Evolutionary conservation across 2,888 invertebrate genomes (phyloP).

Genomic region (Mimas tiliae): DNA sequence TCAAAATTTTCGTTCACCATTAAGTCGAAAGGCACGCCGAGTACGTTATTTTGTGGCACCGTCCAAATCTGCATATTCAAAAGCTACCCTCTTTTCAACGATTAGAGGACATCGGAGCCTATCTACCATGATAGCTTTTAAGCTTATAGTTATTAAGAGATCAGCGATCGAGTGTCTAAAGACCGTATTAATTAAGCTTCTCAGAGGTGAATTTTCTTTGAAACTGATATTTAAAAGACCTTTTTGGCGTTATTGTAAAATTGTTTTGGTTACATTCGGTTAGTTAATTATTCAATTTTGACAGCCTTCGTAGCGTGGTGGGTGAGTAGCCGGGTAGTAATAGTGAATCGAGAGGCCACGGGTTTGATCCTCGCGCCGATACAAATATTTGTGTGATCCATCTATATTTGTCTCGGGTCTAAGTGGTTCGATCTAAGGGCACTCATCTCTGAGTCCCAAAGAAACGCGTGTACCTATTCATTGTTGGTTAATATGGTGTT

Average conservation of each 20-base stretch:
- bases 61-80: slow-evolving; percentile 33
- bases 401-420: too few species aligned
- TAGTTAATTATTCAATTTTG: too few species aligned
- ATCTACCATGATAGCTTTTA: slow-evolving; percentile 18
- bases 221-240: neutral
- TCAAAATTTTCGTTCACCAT: neutral
- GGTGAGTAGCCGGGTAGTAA: too few species aligned
- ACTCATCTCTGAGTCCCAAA: too few species aligned
- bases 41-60: slow-evolving; percentile 19
- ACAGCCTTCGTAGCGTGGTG: too few species aligned
- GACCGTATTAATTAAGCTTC: neutral
- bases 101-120: slow-evolving; percentile 18
- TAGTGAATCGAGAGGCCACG: too few species aligned
- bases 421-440: too few species aligned
- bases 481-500: too few species aligned
- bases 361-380: too few species aligned
- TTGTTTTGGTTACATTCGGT: too few species aligned
- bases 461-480: too few species aligned
- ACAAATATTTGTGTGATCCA: too few species aligned
- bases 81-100: slow-evolving; percentile 11
- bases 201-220: neutral
- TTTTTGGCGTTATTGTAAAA: neutral
- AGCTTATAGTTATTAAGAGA: slow-evolving; percentile 3
- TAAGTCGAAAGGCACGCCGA: neutral
- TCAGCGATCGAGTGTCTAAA: neutral